Conservation (phyloP, 2,888 invertebrate genomes). For the Protula sp. region DNA sequence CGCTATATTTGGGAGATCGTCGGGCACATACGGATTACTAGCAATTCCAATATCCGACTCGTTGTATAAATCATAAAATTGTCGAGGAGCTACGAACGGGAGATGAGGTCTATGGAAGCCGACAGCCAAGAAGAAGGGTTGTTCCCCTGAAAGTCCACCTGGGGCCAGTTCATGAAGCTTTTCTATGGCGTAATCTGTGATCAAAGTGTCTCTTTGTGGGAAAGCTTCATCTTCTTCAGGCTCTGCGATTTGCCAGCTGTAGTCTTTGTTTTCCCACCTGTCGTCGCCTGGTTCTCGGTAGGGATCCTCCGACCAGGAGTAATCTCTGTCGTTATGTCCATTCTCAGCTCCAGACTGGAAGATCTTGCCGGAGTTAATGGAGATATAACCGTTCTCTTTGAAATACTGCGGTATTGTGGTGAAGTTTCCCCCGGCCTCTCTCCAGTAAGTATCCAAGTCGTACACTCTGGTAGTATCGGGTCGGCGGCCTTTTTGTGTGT, state of each 20-base stretch:
- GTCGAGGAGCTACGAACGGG: conserved; percentile 13
- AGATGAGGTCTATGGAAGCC: conserved; percentile 19
- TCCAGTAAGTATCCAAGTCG: not conserved
- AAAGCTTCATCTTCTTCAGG: not conserved
- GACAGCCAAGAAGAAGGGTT: conserved; percentile 20
- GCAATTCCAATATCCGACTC: not conserved
- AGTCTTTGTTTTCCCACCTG: not conserved
- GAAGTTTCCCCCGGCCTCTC: not conserved
- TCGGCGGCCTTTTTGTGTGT: not conserved
- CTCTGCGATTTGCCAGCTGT: not conserved
- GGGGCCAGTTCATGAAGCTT: not conserved
- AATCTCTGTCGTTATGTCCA: not conserved
- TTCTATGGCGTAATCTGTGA: not conserved
- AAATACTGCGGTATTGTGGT: not conserved
- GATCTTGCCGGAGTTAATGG: not conserved
- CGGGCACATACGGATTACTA: not conserved
- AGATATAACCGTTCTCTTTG: not conserved
- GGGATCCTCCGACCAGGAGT: not conserved
- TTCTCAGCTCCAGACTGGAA: no score
- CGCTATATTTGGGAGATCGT: not conserved
- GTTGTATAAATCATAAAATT: conserved; percentile 5
- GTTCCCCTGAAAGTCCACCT: not conserved
- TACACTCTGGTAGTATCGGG: not conserved
- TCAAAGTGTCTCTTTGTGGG: not conserved
- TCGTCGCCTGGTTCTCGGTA: not conserved